phyloP scores from a whole-genome alignment of 2,888 invertebrate species.

The Xestia sexstrigata region DNA sequence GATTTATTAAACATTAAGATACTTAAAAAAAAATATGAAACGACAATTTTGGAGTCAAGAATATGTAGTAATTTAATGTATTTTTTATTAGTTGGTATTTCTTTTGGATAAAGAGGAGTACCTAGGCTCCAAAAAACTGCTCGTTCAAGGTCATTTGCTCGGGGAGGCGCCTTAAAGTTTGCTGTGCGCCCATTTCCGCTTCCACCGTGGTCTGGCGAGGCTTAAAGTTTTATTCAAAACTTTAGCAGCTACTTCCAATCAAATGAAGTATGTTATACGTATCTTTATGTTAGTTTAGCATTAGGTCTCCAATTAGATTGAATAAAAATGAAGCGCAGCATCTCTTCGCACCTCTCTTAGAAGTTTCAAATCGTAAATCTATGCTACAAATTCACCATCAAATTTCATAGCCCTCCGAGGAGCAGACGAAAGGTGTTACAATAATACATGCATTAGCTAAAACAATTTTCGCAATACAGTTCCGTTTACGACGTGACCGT shows the following conservation, averaged over 20 bases:
- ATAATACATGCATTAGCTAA: constrained; percentile 59
- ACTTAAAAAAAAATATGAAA: too few relatives aligned
- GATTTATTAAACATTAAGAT: too few relatives aligned
- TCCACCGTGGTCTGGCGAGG: neutral
- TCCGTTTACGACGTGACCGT: constrained; percentile 68
- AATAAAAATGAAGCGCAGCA: neutral
- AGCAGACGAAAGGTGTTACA: constrained; percentile 32
- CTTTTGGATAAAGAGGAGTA: too few relatives aligned
- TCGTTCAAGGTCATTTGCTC: too few relatives aligned
- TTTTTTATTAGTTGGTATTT: too few relatives aligned
- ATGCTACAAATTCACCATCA: constrained; percentile 20
- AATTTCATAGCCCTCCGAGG: constrained; percentile 1
- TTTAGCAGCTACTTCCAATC: neutral
- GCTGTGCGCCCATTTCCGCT: neutral
- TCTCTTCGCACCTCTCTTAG: neutral
- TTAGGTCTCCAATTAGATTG: too few relatives aligned
- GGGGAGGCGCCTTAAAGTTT: too few relatives aligned
- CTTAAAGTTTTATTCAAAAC: neutral
- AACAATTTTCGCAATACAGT: constrained; percentile 66
- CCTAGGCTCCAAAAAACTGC: too few relatives aligned
- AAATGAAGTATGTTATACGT: neutral
- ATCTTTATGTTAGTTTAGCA: too few relatives aligned
- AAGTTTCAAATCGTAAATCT: constrained; percentile 14
- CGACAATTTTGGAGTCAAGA: too few relatives aligned
- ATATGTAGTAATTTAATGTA: too few relatives aligned